Percentiles rank a stretch among this genome's conserved stretches.
These are phyloP conservation scores for Balaeniceps rex DNA, from an alignment of 2,113 vertebrate species.

Conservation along the genomic window DNA sequence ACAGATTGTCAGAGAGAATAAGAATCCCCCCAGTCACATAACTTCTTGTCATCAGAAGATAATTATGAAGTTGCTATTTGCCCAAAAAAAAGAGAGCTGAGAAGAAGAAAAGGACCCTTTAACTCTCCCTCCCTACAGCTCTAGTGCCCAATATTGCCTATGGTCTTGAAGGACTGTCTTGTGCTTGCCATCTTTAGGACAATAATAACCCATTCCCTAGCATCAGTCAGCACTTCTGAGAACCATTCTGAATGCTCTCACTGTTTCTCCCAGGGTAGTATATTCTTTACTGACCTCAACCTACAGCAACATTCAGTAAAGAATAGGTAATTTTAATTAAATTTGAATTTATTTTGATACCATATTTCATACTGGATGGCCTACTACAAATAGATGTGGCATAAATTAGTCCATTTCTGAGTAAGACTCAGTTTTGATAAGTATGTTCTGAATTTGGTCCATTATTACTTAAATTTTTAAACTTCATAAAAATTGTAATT, in stretches of 20 bases:
- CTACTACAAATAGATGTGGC: not conserved
- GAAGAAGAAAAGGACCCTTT: not conserved
- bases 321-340: not conserved
- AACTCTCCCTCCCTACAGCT: not conserved
- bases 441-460: not conserved
- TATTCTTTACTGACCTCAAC: not conserved
- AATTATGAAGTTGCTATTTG: not conserved
- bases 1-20: not conserved
- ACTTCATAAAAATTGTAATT: constrained; percentile 20
- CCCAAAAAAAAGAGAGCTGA: not conserved
- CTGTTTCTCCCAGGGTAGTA: not conserved
- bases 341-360: not conserved
- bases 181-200: not conserved
- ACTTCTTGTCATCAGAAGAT: not conserved
- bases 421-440: not conserved
- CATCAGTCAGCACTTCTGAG: not conserved
- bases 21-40: not conserved
- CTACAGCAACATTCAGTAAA: not conserved
- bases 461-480: constrained; percentile 12
- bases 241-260: not conserved
- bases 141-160: not conserved
- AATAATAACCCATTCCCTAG: not conserved
- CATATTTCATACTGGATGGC: not conserved
- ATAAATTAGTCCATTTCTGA: not conserved
- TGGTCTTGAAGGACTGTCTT: not conserved